Conservation (phyloP, 2,797 vertebrate species). For the Odontamblyopus rebecca region DNA sequence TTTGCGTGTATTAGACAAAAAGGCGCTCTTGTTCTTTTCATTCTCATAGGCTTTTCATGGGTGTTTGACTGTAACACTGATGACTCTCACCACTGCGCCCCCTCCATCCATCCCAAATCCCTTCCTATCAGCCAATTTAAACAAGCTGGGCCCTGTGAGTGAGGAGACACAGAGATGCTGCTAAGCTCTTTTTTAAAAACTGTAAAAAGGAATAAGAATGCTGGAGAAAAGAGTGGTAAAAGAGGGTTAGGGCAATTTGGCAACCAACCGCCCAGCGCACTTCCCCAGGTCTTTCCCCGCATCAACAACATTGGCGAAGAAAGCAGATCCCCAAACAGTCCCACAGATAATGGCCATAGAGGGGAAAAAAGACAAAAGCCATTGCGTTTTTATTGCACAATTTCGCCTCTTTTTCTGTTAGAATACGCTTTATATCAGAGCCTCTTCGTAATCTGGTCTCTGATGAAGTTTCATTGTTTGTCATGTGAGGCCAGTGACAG, state of each 20-base stretch:
- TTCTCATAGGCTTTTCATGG: constrained; percentile 79
- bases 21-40: constrained; percentile 80
- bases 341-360: constrained; percentile 78
- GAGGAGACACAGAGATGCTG: constrained; percentile 60
- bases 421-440: constrained; percentile 48
- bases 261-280: constrained; percentile 77
- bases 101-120: constrained; percentile 83
- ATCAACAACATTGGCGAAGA: constrained; percentile 68
- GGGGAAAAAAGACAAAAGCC: constrained; percentile 64
- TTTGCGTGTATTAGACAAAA: constrained; percentile 85
- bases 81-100: constrained; percentile 71
- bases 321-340: constrained; percentile 76
- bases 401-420: constrained; percentile 29
- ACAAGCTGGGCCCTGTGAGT: constrained; percentile 78
- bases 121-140: constrained; percentile 80
- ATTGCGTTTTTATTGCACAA: constrained; percentile 44
- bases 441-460: constrained; percentile 83
- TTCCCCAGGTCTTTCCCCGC: constrained; percentile 66
- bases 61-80: constrained; percentile 82
- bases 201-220: constrained; percentile 58
- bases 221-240: constrained; percentile 51
- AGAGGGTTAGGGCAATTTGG: constrained; percentile 82
- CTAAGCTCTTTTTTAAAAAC: constrained; percentile 84
- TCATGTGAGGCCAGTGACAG: constrained; percentile 82
- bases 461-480: constrained; percentile 88